phyloP scores from a whole-genome alignment of 2,113 vertebrate species.

The Cynopterus brachyotis region DNA sequence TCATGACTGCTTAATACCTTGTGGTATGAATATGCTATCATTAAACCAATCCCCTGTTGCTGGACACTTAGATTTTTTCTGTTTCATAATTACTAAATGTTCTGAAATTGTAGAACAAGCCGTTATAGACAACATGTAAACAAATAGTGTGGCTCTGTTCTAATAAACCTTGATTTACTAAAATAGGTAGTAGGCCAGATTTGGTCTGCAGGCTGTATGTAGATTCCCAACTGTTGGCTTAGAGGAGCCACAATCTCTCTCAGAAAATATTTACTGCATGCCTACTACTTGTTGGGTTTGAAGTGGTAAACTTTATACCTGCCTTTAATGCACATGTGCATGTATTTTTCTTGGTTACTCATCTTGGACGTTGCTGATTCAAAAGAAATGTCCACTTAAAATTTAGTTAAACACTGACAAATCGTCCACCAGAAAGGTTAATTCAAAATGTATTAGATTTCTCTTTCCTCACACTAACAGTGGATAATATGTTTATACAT shows the following conservation, averaged over 20 bases:
- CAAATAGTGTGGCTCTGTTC: too few relatives aligned
- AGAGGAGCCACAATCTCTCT: too few relatives aligned
- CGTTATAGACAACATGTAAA: too few relatives aligned
- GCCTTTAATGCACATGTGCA: neutral
- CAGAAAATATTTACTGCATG: too few relatives aligned
- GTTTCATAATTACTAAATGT: neutral
- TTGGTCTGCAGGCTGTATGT: too few relatives aligned
- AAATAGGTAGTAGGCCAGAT: too few relatives aligned
- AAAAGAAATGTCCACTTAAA: neutral
- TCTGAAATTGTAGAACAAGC: too few relatives aligned
- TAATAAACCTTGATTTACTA: too few relatives aligned
- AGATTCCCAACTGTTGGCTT: too few relatives aligned
- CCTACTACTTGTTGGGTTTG: too few relatives aligned
- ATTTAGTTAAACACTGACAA: neutral
- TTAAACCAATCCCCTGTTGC: neutral
- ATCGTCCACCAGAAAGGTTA: neutral
- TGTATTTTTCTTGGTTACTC: neutral
- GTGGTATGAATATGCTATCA: neutral
- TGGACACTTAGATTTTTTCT: neutral
- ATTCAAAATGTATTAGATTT: neutral
- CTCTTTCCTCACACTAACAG: neutral
- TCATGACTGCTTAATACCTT: neutral
- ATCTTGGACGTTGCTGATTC: neutral
- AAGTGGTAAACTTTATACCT: neutral
- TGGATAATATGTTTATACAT: neutral